Conservation (phyloP, 2,113 vertebrate species). For the Chelonoidis abingdonii region DNA sequence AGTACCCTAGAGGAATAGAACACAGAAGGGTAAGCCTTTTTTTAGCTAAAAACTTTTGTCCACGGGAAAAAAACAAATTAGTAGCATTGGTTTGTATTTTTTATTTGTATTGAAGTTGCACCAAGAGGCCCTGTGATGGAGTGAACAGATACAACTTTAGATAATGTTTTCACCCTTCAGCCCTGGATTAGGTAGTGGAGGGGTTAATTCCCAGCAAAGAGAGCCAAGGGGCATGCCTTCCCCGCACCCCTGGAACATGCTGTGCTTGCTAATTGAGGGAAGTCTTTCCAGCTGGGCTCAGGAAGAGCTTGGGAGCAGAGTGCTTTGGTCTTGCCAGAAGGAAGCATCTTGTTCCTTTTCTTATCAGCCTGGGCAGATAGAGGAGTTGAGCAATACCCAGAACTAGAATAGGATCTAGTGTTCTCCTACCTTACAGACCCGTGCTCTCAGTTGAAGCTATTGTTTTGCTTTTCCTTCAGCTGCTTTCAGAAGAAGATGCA, state of each 20-base stretch:
- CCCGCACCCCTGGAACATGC: background rate
- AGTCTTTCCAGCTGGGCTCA: background rate
- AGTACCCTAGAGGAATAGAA: background rate
- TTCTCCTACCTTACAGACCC: background rate
- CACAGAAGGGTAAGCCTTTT: background rate
- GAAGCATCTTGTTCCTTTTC: background rate
- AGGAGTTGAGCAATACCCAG: background rate
- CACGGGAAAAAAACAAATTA: background rate
- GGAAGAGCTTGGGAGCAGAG: background rate
- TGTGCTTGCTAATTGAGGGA: background rate
- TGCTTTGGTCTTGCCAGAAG: background rate
- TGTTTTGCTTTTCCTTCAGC: background rate
- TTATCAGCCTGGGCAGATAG: background rate
- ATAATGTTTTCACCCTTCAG: too few relatives aligned
- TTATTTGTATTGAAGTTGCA: background rate
- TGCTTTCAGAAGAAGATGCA: background rate
- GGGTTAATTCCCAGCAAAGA: background rate
- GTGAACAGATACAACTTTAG: background rate
- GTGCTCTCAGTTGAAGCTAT: background rate
- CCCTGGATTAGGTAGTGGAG: background rate
- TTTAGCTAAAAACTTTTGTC: background rate
- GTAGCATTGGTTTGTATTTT: background rate
- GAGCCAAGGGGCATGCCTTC: background rate
- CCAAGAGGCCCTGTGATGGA: background rate
- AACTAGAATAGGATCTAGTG: background rate